Evolutionary conservation across 2,113 vertebrate genomes (phyloP).

Genomic region (Hemiscyllium ocellatum): DNA sequence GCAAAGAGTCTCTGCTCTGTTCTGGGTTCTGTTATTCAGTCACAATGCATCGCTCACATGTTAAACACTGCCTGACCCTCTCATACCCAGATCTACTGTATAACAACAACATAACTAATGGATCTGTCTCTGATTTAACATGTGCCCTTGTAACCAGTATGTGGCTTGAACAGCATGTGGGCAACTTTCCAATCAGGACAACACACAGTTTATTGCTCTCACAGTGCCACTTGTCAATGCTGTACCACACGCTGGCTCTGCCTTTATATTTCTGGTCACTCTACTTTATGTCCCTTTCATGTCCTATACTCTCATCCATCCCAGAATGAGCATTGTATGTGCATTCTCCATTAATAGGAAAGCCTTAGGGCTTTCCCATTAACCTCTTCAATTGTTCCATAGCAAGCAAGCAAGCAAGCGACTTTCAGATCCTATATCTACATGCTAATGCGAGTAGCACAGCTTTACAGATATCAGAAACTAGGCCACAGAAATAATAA

Average conservation of each 20-base stretch:
- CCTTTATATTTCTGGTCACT: background rate
- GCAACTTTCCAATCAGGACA: background rate
- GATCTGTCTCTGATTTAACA: background rate
- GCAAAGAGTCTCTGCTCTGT: background rate
- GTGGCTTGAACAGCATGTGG: background rate
- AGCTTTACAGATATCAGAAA: background rate
- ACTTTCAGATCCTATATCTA: background rate
- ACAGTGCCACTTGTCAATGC: background rate
- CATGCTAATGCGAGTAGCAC: background rate
- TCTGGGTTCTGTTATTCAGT: background rate
- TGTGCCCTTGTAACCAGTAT: background rate
- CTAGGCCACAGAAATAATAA: slow-evolving; percentile 17
- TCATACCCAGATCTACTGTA: background rate
- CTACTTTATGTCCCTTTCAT: background rate
- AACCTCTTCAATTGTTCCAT: background rate
- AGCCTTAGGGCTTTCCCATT: background rate
- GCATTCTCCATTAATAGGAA: background rate
- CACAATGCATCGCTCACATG: background rate
- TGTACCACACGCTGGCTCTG: background rate
- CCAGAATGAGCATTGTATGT: background rate
- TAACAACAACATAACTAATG: background rate
- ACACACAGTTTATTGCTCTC: background rate
- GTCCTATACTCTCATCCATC: background rate
- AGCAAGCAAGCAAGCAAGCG: background rate
- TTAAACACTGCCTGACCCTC: background rate